Conservation (phyloP, 1,140 invertebrate genomes). For the Lanistes nyassanus region DNA sequence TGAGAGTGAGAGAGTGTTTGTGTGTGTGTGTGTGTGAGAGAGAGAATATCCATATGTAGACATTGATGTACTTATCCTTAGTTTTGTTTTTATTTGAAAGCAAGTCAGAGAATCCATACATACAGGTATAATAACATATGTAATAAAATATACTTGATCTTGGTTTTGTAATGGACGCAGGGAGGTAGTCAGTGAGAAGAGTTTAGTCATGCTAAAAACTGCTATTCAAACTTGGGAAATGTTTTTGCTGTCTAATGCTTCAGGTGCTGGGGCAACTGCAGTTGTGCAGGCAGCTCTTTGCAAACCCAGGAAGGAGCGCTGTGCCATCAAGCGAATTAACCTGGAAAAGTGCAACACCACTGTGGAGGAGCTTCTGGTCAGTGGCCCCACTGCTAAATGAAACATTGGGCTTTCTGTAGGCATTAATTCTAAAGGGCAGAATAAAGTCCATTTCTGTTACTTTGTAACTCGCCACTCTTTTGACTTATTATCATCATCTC, state of each 20-base stretch:
- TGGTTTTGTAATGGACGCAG: background rate
- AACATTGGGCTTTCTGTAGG: too few species aligned
- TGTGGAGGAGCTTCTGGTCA: conserved; percentile 91
- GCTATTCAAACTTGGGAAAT: background rate
- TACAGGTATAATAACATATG: too few species aligned
- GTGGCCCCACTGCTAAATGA: too few species aligned
- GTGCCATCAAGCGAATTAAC: conserved; percentile 99
- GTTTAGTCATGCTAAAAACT: background rate
- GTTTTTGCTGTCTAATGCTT: conserved; percentile 24
- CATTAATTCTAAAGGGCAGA: too few species aligned
- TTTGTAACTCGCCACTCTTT: too few species aligned
- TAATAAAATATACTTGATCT: background rate
- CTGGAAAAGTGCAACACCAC: conserved; percentile 99
- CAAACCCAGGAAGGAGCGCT: conserved; percentile 91
- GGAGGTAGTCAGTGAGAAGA: background rate
- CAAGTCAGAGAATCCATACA: too few species aligned
- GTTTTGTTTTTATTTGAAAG: background rate
- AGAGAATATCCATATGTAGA: too few species aligned
- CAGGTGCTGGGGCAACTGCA: conserved; percentile 93
- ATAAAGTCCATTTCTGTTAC: too few species aligned
- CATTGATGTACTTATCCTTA: too few species aligned
- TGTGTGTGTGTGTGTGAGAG: background rate
- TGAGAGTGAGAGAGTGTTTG: background rate
- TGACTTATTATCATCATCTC: too few species aligned
- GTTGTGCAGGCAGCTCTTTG: conserved; percentile 95